Percentiles rank a stretch among this genome's conserved stretches.
phyloP scores from a whole-genome alignment of 2,888 invertebrate species.

The Epinotia demarniana region DNA sequence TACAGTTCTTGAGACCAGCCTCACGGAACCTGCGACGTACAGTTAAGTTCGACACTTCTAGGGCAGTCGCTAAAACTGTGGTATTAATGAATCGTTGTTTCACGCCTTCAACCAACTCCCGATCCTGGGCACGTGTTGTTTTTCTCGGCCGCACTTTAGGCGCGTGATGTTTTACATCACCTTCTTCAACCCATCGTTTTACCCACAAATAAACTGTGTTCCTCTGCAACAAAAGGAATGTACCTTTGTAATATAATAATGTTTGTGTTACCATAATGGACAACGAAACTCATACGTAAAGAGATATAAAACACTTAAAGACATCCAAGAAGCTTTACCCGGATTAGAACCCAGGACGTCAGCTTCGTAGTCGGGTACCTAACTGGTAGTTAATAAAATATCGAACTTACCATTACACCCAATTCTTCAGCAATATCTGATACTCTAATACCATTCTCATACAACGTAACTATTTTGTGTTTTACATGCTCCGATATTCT shows the following conservation, averaged over 20 bases:
- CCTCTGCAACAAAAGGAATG: slow-evolving; percentile 21
- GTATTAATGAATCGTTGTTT: slow-evolving; percentile 7
- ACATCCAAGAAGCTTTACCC: no score
- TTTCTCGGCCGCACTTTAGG: slow-evolving; percentile 8
- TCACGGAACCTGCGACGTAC: slow-evolving; percentile 33
- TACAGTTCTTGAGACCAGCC: slow-evolving; percentile 33
- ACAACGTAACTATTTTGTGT: no score
- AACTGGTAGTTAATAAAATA: no score
- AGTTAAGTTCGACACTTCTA: slow-evolving; percentile 20
- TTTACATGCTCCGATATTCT: no score
- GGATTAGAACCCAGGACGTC: no score
- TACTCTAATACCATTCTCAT: no score
- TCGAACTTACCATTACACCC: no score
- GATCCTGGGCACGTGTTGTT: slow-evolving; percentile 7
- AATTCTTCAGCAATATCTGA: no score
- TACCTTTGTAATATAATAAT: background rate
- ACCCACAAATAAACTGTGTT: slow-evolving; percentile 21
- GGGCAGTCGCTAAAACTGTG: background rate
- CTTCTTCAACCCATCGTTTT: slow-evolving; percentile 23
- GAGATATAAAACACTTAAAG: no score
- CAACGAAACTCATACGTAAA: no score
- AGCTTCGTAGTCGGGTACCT: no score
- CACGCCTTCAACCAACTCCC: background rate
- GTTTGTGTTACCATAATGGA: background rate
- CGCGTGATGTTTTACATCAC: slow-evolving; percentile 10